Evolutionary conservation across 2,113 vertebrate genomes (phyloP).

Genomic region (Urocolius indicus): DNA sequence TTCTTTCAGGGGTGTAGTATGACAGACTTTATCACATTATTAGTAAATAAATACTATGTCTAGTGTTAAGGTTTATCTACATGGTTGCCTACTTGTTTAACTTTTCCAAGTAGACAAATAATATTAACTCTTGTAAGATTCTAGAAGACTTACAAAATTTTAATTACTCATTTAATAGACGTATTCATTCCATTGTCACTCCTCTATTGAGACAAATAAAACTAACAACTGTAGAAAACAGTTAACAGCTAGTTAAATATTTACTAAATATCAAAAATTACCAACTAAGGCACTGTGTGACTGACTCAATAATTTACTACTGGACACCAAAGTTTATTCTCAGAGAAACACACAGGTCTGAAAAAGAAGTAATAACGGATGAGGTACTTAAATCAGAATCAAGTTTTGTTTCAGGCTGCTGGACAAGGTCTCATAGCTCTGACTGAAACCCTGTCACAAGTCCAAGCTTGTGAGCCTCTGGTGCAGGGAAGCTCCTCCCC

Average conservation of each 20-base stretch:
- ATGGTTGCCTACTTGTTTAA: neutral
- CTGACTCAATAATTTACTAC: neutral
- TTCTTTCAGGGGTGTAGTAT: neutral
- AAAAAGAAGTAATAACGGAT: neutral
- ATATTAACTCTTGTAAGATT: neutral
- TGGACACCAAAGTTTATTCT: neutral
- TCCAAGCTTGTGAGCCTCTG: neutral
- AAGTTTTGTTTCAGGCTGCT: neutral
- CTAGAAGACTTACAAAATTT: neutral
- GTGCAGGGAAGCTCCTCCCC: neutral
- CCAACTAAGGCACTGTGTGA: neutral
- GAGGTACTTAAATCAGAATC: no score
- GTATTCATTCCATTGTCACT: neutral
- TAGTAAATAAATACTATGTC: neutral
- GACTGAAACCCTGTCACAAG: neutral
- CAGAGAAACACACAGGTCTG: neutral
- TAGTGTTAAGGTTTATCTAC: neutral
- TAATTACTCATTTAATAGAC: neutral
- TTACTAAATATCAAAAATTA: neutral
- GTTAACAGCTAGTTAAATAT: neutral
- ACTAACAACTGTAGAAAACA: neutral
- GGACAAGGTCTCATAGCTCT: neutral
- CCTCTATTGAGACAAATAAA: neutral
- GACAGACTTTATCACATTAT: neutral
- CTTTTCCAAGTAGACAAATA: neutral